These are phyloP conservation scores for Anas capensis DNA, from an alignment of 2,797 vertebrate genomes.

Conservation along the genomic window DNA sequence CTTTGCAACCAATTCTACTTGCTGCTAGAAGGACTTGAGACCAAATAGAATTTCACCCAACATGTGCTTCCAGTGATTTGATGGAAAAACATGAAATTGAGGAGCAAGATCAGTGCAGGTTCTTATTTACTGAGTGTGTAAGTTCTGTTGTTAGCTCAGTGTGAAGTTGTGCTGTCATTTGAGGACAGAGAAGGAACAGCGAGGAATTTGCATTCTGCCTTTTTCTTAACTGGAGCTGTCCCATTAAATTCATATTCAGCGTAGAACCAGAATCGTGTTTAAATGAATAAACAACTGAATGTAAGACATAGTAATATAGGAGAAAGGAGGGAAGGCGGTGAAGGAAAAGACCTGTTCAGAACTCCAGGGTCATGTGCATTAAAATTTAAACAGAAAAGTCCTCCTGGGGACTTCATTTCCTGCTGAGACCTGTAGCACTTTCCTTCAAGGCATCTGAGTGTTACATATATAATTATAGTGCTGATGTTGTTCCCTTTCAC, in stretches of 20 bases:
- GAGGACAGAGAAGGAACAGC: background rate
- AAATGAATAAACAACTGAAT: background rate
- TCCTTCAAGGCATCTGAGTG: background rate
- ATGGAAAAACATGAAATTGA: background rate
- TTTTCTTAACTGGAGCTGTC: background rate
- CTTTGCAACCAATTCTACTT: background rate
- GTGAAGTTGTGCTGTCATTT: background rate
- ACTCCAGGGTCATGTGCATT: background rate
- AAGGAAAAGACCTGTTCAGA: background rate
- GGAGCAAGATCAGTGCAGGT: background rate
- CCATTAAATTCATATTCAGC: background rate
- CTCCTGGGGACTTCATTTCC: background rate
- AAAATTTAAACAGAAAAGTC: background rate
- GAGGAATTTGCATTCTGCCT: background rate
- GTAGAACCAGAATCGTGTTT: background rate
- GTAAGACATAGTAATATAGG: background rate
- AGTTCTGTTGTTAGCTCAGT: background rate
- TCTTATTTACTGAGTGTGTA: background rate
- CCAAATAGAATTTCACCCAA: background rate
- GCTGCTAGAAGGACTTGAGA: background rate
- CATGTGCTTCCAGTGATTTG: background rate
- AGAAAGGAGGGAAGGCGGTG: background rate
- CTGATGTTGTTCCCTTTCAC: background rate
- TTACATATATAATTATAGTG: background rate
- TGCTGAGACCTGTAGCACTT: background rate